A percentile compares a stretch with the other conserved stretches of the same genome.
Evolutionary conservation across 1,140 invertebrate genomes (phyloP).

Genomic region (Neuroterus valhalla): DNA sequence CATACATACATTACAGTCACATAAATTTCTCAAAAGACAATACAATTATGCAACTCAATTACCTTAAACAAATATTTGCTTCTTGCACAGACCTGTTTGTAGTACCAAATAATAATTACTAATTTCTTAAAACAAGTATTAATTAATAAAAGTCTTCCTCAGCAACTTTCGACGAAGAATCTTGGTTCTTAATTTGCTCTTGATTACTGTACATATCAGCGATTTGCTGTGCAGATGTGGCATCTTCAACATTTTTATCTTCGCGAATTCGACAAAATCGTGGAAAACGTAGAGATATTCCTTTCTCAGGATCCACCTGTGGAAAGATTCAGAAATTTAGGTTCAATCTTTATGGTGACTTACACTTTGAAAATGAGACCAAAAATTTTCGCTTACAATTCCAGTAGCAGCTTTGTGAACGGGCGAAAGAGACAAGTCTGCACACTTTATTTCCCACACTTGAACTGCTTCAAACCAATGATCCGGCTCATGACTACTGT

Average conservation of each 20-base stretch:
- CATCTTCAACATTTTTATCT: conserved; percentile 95
- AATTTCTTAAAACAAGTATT: background rate
- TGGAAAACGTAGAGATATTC: conserved; percentile 97
- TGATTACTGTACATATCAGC: conserved; percentile 90
- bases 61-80: conserved; percentile 10
- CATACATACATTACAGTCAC: too few relatives aligned
- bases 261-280: conserved; percentile 94
- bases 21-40: too few relatives aligned
- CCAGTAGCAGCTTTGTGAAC: conserved; percentile 93
- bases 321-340: conserved; percentile 36
- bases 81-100: background rate
- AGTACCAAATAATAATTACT: background rate
- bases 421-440: conserved; percentile 97
- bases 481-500: conserved; percentile 87
- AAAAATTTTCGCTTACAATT: conserved; percentile 78
- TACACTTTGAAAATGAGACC: conserved; percentile 26
- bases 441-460: conserved; percentile 99
- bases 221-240: conserved; percentile 93
- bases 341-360: conserved; percentile 13
- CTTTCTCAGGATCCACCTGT: conserved; percentile 91
- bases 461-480: conserved; percentile 95
- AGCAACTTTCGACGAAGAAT: conserved; percentile 56
- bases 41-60: background rate
- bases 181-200: conserved; percentile 92
- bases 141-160: conserved; percentile 84